These are phyloP conservation scores for Leptura quadrifasciata DNA, from an alignment of 2,888 invertebrate species.

Conservation along the genomic window DNA sequence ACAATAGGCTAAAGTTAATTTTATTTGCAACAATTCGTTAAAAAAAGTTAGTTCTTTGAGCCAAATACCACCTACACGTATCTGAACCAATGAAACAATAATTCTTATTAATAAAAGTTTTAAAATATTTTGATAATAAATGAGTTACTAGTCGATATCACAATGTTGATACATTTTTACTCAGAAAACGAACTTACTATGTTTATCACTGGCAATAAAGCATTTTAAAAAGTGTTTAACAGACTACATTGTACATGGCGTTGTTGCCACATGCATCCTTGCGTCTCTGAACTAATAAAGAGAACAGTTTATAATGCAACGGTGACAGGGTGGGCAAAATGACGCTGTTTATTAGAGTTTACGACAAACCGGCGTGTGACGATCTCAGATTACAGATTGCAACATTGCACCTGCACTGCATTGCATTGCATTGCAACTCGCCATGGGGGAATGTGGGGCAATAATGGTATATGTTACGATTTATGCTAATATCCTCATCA, in stretches of 20 bases:
- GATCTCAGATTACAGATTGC: slow-evolving; percentile 39
- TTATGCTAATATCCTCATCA: too few relatives aligned
- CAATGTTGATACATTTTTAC: background rate
- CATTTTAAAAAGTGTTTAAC: slow-evolving; percentile 24
- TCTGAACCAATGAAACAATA: too few relatives aligned
- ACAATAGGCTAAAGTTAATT: too few relatives aligned
- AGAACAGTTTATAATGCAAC: slow-evolving; percentile 13
- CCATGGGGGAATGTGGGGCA: slow-evolving; percentile 12
- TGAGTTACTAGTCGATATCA: background rate
- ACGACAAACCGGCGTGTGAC: slow-evolving; percentile 25
- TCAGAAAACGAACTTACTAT: slow-evolving; percentile 2
- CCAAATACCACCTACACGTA: too few relatives aligned
- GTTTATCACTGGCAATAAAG: slow-evolving; percentile 2
- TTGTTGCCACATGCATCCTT: slow-evolving; percentile 18
- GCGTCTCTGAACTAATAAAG: slow-evolving; percentile 3
- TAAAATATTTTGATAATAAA: background rate
- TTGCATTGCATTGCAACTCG: slow-evolving; percentile 11
- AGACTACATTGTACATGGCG: slow-evolving; percentile 17
- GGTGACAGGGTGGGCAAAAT: slow-evolving; percentile 27
- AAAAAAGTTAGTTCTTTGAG: too few relatives aligned
- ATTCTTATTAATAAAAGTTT: too few relatives aligned
- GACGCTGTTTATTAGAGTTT: slow-evolving; percentile 30
- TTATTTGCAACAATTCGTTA: too few relatives aligned
- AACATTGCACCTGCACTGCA: slow-evolving; percentile 42
- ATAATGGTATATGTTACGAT: background rate